These are phyloP conservation scores for Drosophila affinis DNA, from an alignment of 2,888 invertebrate species.

Conservation along the genomic window DNA sequence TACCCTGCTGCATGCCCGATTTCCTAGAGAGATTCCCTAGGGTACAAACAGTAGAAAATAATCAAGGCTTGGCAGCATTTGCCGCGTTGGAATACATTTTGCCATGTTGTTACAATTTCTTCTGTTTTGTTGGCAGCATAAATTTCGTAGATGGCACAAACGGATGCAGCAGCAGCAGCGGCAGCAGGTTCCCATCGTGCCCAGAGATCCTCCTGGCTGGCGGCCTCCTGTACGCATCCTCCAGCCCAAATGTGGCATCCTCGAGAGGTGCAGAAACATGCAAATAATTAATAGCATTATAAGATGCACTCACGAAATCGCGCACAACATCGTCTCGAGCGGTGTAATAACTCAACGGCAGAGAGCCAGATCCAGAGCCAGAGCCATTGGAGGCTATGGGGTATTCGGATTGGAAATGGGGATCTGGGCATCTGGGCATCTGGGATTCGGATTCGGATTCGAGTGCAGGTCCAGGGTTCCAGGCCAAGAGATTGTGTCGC, in stretches of 20 bases:
- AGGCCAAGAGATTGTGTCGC: conserved; percentile 43
- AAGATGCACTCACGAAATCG: conserved; percentile 84
- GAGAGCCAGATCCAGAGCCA: neutral
- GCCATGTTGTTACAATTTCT: conserved; percentile 79
- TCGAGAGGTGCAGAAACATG: conserved; percentile 74
- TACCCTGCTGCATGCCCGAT: neutral
- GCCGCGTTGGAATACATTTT: conserved; percentile 67
- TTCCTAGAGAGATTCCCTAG: neutral
- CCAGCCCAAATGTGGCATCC: conserved; percentile 18
- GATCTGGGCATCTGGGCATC: neutral
- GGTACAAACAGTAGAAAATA: conserved; percentile 16
- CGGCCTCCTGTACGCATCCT: conserved; percentile 14
- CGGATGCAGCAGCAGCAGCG: conserved; percentile 14
- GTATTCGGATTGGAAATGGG: neutral
- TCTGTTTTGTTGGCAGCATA: conserved; percentile 72
- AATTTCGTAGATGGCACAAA: conserved; percentile 52
- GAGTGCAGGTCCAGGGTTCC: conserved; percentile 19
- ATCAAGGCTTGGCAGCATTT: conserved; percentile 43
- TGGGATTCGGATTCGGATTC: neutral
- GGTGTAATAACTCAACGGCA: conserved; percentile 79
- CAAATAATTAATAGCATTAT: conserved; percentile 84
- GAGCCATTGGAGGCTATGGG: conserved; percentile 1
- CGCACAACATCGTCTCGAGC: conserved; percentile 76
- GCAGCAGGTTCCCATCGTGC: conserved; percentile 57
- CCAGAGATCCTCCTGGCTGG: neutral